A percentile compares a stretch with the other conserved stretches of the same genome.
phyloP scores from a whole-genome alignment of 2,888 invertebrate genomes.

The Meteorus colon region DNA sequence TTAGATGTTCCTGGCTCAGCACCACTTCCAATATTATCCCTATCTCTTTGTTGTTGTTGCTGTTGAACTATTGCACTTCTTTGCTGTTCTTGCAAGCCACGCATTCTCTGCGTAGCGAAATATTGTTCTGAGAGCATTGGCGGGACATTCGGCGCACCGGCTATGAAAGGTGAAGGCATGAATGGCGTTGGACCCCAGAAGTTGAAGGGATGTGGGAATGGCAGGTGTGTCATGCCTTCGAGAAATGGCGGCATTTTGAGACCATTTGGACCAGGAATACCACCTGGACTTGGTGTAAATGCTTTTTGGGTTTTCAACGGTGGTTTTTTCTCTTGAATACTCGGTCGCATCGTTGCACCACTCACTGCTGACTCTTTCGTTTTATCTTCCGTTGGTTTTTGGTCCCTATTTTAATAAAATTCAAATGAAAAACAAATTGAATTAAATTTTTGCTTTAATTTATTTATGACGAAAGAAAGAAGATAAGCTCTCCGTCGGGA shows the following conservation, averaged over 20 bases:
- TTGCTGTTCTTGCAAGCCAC: slow-evolving; percentile 83
- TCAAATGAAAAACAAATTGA: not conserved
- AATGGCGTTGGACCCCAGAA: slow-evolving; percentile 84
- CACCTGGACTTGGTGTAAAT: slow-evolving; percentile 60
- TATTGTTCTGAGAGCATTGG: slow-evolving; percentile 78
- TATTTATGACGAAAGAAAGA: no score
- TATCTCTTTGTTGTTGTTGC: slow-evolving; percentile 57
- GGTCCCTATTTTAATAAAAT: slow-evolving; percentile 62
- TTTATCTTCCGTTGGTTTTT: slow-evolving; percentile 71
- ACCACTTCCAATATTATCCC: slow-evolving; percentile 54
- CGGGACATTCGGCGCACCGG: slow-evolving; percentile 74
- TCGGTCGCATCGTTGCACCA: slow-evolving; percentile 58
- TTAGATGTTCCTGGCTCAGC: slow-evolving; percentile 66
- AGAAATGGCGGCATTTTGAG: slow-evolving; percentile 81
- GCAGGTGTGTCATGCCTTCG: slow-evolving; percentile 77
- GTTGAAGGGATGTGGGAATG: slow-evolving; percentile 82
- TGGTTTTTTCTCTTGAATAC: slow-evolving; percentile 71
- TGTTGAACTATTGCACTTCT: slow-evolving; percentile 66
- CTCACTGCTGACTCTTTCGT: slow-evolving; percentile 63
- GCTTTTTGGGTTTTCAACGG: slow-evolving; percentile 75
- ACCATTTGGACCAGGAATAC: slow-evolving; percentile 78
- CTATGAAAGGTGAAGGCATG: slow-evolving; percentile 74
- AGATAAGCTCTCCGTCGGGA: not conserved
- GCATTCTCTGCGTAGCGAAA: slow-evolving; percentile 87
- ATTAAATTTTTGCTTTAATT: slow-evolving; percentile 6